Evolutionary conservation across 1,140 invertebrate genomes (phyloP).

Genomic region (Pseudachorutes palmiensis): DNA sequence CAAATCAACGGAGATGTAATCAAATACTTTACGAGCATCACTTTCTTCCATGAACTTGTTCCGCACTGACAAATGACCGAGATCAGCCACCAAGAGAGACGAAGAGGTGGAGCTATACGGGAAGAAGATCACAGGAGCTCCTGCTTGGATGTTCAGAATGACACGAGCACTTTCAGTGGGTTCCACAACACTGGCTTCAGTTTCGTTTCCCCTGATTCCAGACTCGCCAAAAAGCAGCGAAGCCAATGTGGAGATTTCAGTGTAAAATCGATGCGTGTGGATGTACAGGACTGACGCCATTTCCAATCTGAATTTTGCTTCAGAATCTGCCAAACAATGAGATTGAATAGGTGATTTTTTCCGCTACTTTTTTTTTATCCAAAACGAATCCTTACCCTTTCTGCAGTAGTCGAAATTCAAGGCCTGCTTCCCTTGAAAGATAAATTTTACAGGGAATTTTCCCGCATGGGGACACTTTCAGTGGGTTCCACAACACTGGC

Average conservation of each 20-base stretch:
- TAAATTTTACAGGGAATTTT: constrained; percentile 79
- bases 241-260: constrained; percentile 59
- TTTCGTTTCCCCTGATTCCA: constrained; percentile 19
- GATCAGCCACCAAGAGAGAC: constrained; percentile 68
- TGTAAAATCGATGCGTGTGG: constrained; percentile 87
- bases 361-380: too few species aligned
- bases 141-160: constrained; percentile 61
- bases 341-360: constrained; percentile 24
- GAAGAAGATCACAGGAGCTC: constrained; percentile 72
- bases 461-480: constrained; percentile 37
- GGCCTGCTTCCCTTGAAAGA: constrained; percentile 71
- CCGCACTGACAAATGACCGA: constrained; percentile 67
- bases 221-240: constrained; percentile 37
- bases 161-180: constrained; percentile 44
- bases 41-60: constrained; percentile 54
- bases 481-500: too few species aligned
- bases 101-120: constrained; percentile 74
- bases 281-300: constrained; percentile 86
- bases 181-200: too few species aligned
- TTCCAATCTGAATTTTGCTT: constrained; percentile 67
- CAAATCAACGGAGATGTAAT: constrained; percentile 54
- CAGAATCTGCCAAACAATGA: constrained; percentile 49
- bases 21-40: not conserved
- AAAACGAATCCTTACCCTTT: constrained; percentile 37
- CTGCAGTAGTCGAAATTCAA: constrained; percentile 58